phyloP scores from a whole-genome alignment of 30 jellyfish, hydroid and myxozoan species.

The Aurelia aurita region DNA sequence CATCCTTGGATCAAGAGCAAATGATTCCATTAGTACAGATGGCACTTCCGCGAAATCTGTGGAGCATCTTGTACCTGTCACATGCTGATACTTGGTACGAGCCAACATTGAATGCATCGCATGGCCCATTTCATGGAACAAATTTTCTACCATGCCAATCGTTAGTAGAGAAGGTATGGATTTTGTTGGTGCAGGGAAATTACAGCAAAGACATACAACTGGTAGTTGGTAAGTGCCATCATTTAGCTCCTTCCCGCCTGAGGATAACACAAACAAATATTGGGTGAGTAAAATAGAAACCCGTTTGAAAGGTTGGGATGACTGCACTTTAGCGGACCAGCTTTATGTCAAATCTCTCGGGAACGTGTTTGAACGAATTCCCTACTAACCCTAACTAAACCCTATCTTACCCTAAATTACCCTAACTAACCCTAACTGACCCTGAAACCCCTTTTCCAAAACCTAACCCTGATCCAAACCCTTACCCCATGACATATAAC shows the following conservation, averaged over 20 bases:
- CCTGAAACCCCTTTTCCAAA: too few relatives aligned
- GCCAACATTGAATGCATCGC: constrained; percentile 97
- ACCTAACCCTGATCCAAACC: too few relatives aligned
- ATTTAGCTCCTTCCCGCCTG: constrained; percentile 83
- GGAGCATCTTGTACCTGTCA: constrained; percentile 94
- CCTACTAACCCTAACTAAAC: too few relatives aligned
- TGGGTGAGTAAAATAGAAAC: too few relatives aligned
- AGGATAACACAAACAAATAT: not conserved
- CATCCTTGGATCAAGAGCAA: constrained; percentile 87
- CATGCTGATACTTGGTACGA: constrained; percentile 90
- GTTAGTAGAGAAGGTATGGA: constrained; percentile 79
- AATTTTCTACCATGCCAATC: constrained; percentile 85
- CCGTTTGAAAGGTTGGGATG: too few relatives aligned
- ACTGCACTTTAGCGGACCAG: too few relatives aligned
- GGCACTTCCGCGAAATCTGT: constrained; percentile 98
- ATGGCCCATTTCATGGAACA: constrained; percentile 97
- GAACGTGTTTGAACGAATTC: too few relatives aligned
- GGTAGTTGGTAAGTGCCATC: constrained; percentile 92
- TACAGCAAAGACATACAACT: constrained; percentile 81
- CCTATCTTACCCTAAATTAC: too few relatives aligned
- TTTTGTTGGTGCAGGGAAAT: constrained; percentile 77
- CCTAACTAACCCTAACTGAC: too few relatives aligned
- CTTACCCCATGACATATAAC: too few relatives aligned
- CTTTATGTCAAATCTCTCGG: too few relatives aligned
- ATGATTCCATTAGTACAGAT: constrained; percentile 89